Evolutionary conservation across 2,888 invertebrate species (phyloP), one percentile per base, ranked within the genome.

Genomic region (Unio delphinus): DNA sequence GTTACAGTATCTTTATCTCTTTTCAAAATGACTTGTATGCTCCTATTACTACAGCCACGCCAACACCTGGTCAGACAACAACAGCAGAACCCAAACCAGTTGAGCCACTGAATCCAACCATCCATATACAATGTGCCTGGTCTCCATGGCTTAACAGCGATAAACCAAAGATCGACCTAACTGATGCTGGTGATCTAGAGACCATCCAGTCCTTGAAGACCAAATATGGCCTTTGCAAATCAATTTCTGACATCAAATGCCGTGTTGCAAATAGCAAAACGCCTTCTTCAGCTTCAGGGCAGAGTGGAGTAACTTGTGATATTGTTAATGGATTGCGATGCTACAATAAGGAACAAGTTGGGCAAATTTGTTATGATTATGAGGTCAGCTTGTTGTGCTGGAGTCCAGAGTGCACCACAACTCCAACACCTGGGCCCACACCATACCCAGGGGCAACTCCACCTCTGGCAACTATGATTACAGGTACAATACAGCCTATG

Each of bases 351-450:
- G 82, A 83, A 55, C 86, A 85, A 69, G 55, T 61, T 18, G 74
- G 75, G 11, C 72, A 70, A 1, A 45, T 65, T 34, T 96, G 96
- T 81, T 92, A 93, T 2, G 96, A 96, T 91, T 96, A 96, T 86
- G 96, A 96, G 90, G 93, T 96, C 64, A 92, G 94, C 55, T 94
- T 95, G 2, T 91, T 93, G 59, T 96, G 96, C 86, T 84, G 86
- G 86, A 70, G 73, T 59, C 65, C 75, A 18, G 74, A 74, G 26
- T 79, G 79, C 55, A 60, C 68, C 3, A 69, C 55, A 1, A 57
- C 30, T 26, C 62, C 59, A n/a, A 34, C 61, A 56, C 45, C 54
- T 23, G 61, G 61, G 1, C n/a, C 23, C n/a, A 71, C 61, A 59
- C 59, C 55, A 67, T 60, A 57, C 28, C 67, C 72, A 23, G 75